Evolutionary conservation across 2,888 invertebrate genomes (phyloP), one percentile per base, ranked within the genome.

Genomic region (Ectemnius continuus): DNA sequence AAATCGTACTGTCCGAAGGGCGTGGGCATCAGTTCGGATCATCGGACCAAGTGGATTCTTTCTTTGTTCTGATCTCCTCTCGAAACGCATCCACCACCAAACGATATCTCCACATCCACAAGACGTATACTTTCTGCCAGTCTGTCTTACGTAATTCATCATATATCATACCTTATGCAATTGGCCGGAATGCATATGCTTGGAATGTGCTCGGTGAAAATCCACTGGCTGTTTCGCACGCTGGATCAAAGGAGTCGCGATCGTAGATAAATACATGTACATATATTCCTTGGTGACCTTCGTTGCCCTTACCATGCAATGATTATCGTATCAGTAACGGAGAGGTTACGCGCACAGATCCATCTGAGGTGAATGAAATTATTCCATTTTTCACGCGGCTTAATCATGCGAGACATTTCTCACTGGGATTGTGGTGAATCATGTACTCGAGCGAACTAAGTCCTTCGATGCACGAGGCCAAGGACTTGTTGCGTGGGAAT

Each of bases 1-100:
- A 77, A 80, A 81, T 81, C 80, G 73, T 67, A 68, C 70, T 62
- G 74, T 72, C 74, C 67, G 70, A 77, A 76, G 76, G 79, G 81
- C 75, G 79, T 81, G 76, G 81, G 76, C 81, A 74, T 47, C 64
- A 64, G 57, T 58, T 58, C 60, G 48, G 26, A 46, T 62, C 26
- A 65, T 57, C 61, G 16, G 48, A 61, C 63, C 16, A 63, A 64
- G 23, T 60, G 45, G 56, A 59, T 66, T 65, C 64, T 36, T 36
- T 66, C 56, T 48, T 48, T 45, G 58, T 57, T 23, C 36, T 11
- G 36, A 6, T 36, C 36, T 36, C 36, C 36, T 8, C 61, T 60
- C 20, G 26, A 14, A 36, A 36, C 4, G 13, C 23, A 46, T 36
- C 61, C 59, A 59, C 67, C 66, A 60, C 48, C 47, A 46, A 18